Conservation (phyloP, 2,797 vertebrate genomes). For the Cossypha caffra region DNA sequence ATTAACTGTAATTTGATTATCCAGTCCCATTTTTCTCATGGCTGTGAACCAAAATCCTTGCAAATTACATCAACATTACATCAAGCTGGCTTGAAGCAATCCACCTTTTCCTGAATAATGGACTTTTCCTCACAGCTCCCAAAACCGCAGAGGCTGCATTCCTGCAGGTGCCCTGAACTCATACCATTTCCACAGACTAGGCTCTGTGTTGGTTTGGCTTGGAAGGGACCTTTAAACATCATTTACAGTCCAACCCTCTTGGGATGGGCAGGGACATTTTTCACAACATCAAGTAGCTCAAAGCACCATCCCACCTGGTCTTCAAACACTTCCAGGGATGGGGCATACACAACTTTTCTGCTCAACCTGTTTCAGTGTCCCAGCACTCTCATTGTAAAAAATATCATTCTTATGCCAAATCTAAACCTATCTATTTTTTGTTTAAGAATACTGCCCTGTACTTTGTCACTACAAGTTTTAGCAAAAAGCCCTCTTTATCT, state of each 20-base stretch:
- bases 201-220: not conserved
- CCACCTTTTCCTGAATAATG: not conserved
- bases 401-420: rapidly evolving
- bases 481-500: not conserved
- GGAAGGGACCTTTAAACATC: not conserved
- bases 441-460: rapidly evolving
- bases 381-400: rapidly evolving
- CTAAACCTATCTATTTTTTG: not conserved
- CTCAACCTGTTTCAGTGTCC: not conserved
- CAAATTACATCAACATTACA: not conserved
- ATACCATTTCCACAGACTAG: not conserved
- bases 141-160: not conserved
- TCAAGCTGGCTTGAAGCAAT: not conserved
- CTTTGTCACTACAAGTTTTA: no score
- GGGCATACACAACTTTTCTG: not conserved
- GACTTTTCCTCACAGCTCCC: not conserved
- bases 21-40: not conserved
- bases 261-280: not conserved
- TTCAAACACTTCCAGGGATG: rapidly evolving
- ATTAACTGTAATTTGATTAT: not conserved
- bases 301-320: not conserved
- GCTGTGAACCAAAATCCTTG: not conserved
- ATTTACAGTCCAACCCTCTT: not conserved
- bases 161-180: not conserved
- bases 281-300: no score